Conservation (phyloP, 1,140 invertebrate genomes). For the Euura lappo region DNA sequence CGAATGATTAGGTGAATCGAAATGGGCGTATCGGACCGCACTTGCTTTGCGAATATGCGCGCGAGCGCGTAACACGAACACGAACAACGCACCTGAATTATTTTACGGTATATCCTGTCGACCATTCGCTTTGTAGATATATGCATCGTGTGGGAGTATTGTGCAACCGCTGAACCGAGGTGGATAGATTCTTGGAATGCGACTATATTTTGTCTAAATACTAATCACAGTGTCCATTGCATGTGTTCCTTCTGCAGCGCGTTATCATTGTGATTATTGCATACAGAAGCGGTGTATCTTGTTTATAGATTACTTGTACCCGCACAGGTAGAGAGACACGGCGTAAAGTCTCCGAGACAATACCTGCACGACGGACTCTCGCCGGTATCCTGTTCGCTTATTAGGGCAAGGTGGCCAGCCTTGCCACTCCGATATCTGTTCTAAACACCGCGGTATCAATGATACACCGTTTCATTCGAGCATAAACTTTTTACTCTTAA, state of each 20-base stretch:
- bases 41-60: neutral
- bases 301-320: neutral
- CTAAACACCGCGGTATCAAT: slow-evolving; percentile 31
- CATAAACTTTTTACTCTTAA: no score
- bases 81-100: neutral
- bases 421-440: slow-evolving; percentile 28
- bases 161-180: no score
- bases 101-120: neutral
- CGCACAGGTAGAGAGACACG: neutral
- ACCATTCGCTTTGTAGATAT: no score
- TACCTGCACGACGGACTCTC: slow-evolving; percentile 28
- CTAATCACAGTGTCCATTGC: neutral
- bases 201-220: no score
- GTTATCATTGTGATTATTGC: neutral
- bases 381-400: slow-evolving; percentile 56
- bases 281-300: neutral
- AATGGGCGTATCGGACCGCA: neutral
- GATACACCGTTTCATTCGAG: slow-evolving; percentile 30
- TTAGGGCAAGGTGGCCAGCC: slow-evolving; percentile 58
- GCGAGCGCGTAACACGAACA: neutral
- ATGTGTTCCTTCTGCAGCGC: neutral
- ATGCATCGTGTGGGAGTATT: no score
- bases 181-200: no score
- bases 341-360: no score
- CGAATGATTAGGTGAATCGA: no score